These are phyloP conservation scores for Peromyscus leucopus DNA, from an alignment of 2,113 vertebrate genomes.

Conservation along the genomic window DNA sequence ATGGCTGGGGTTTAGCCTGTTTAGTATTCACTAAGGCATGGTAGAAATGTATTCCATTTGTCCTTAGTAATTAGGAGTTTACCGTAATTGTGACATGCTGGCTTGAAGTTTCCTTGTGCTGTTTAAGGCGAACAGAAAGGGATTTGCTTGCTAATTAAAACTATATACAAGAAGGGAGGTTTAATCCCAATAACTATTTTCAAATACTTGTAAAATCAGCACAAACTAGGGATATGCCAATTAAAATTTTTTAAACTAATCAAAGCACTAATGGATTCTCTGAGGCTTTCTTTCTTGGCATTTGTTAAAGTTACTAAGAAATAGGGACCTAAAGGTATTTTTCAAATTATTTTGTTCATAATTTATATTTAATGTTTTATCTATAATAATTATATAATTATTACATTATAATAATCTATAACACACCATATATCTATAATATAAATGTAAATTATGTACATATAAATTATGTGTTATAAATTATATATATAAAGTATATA, in stretches of 20 bases:
- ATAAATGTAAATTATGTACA: not conserved
- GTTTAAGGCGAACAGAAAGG: constrained; percentile 55
- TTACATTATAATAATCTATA: too few relatives aligned
- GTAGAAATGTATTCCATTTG: constrained; percentile 46
- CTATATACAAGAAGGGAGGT: constrained; percentile 44
- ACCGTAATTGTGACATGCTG: constrained; percentile 48
- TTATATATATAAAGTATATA: not conserved
- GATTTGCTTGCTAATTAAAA: constrained; percentile 76
- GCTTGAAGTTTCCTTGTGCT: constrained; percentile 63
- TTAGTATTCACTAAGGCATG: constrained; percentile 39
- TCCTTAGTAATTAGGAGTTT: constrained; percentile 64
- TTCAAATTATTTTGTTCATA: constrained; percentile 18
- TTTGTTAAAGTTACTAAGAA: constrained; percentile 58
- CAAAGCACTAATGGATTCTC: constrained; percentile 47
- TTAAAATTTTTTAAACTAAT: constrained; percentile 57
- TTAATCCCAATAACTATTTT: constrained; percentile 63
- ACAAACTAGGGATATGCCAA: constrained; percentile 42
- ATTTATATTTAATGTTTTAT: not conserved
- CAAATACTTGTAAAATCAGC: constrained; percentile 67
- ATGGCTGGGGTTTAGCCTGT: not conserved
- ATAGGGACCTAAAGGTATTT: constrained; percentile 41
- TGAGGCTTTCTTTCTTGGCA: constrained; percentile 11
- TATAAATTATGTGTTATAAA: not conserved
- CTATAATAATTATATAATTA: too few relatives aligned
- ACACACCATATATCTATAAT: not conserved